Evolutionary conservation across 2,797 vertebrate genomes (phyloP), one percentile per base, ranked within the genome.

Genomic region (Neosilurus hyrtlii): DNA sequence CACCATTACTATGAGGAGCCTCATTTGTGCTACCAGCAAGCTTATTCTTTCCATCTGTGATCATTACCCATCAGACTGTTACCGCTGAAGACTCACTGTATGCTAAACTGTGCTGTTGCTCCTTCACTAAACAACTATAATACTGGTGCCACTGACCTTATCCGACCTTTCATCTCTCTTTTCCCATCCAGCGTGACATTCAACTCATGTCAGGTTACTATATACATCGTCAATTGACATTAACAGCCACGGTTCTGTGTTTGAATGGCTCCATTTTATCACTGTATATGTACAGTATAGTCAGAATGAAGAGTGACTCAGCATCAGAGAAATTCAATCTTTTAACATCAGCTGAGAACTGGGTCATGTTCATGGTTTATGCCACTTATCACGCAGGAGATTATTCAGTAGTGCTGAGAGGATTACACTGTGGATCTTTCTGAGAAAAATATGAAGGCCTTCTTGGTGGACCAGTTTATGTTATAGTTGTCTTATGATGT

Each of bases 301-400:
- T 37, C 79, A 63, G 73, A 81, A 72, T n/a, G 57, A 75, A 24
- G 57, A 49, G 54, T 77, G 66, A 77, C 56, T 56, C 79, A 26
- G 63, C 37, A 24, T 75, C 51, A 83, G 54, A 54, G 26, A 11
- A 24, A 74, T 16, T 63, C 14, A 54, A 15, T 52, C 16, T 54
- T 49, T 52, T 51, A 79, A 51, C 67, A 72, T 51, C 43, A 72
- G 51, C n/a, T 56, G 56, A 67, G 80, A 30, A 84, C 37, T 82
- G 83, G 76, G 71, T 74, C 67, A 71, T 61, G 59, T 35, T 81
- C 57, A 12, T 35, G 80, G 49, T 52, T 82, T 76, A 81, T 70
- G 68, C 56, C 65, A 79, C 84, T 86, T 79, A 79, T 68, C 68
- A 82, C 82, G 87, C 73, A 68, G 77, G 49, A 78, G 71, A 85